Base-by-base conservation (phyloP, 2,888 invertebrate species). In the Empis stercorea region DNA sequence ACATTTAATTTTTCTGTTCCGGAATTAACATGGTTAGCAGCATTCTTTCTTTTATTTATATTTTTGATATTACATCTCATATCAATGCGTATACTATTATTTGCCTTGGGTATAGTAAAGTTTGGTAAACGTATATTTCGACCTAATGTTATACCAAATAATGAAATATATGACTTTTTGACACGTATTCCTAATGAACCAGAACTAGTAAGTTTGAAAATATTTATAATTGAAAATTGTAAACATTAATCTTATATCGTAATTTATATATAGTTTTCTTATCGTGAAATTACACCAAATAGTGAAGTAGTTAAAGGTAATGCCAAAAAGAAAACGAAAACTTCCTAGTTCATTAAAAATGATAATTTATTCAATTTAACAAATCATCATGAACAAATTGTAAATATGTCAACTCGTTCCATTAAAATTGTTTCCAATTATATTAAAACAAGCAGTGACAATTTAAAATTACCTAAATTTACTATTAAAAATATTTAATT, bases 1-100 rank as follows among this genome's bases (percentile, higher is more conserved):
- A 82, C 93, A 50, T 91, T 93, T 73, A 94, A 95, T 71, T 99
- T 96, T 74, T 92, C 94, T 51, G 87, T 95, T 65, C 94, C 96
- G 52, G 96, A 94, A 74, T 73, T 99, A 56, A 94, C 95, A 59
- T 88, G 87, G 74, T 74, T 99, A 67, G 92, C 94, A 15, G 85
- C 95, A 57, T 70, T 84, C 37, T 76, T 89, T 59, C 71, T 93
- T 45, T 65, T 81, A 49, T 73, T 80, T 43, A 87, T 80, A 11
- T 79, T 82, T 56, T 55, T 87, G 45, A 81, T 96, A 10, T 72
- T 97, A 15, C 96, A 94, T 64, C 76, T 85, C 55, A 79, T 99
- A 61, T 95, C 96, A 36, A 70, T 95, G 45, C 78, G 94, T 61
- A 88, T 86, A 66, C 74, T 97, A 42, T 76, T 97, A 45, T 81